Base-by-base conservation (phyloP, 2,888 invertebrate species). In the Tenthredo notha region DNA sequence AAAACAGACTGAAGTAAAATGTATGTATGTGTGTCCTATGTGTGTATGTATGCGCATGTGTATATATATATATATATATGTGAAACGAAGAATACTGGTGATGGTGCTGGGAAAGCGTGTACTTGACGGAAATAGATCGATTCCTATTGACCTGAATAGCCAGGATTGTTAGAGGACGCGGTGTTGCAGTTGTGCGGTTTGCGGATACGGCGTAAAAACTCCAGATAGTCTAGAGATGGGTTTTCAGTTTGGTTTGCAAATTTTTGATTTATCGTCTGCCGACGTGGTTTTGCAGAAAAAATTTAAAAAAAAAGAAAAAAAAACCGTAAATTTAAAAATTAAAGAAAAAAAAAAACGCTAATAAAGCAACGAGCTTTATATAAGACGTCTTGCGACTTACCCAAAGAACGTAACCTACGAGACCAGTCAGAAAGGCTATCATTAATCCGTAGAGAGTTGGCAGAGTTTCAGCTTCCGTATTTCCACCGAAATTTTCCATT, bases 371-470 rank as follows among this genome's bases (percentile, higher is more conserved):
- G 5, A 21, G 5, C 40, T 21, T 40, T 40, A 43, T 21, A 18
- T 40, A 61, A n/a, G 40, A 80, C 18, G 2, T 25, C 29, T 37
- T 50, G 10, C 58, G n/a, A 92, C 92, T 92, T 87, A 93, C 93
- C 93, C 93, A 93, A 61, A 93, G 85, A 83, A 92, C 89, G 87
- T 93, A 92, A 85, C 92, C 93, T 43, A 93, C 86, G 72, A 92
- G 85, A 47, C 91, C 92, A 37, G 92, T 93, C 85, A 92, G 85
- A 78, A 92, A 90, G n/a, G 93, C 92, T 87, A 93, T 93, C 89
- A 92, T 89, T 86, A 93, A 89, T 84, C 93, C 93, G 85, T 92
- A 92, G 87, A 91, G 87, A 47, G 91, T 90, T 85, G 93, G 92
- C 88, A 93, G 89, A 86, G 91, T 92, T 87, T 92, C 91, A 84